These are phyloP conservation scores for Sinocyclocheilus anshuiensis DNA, from an alignment of 2,113 vertebrate genomes.

Conservation along the genomic window DNA sequence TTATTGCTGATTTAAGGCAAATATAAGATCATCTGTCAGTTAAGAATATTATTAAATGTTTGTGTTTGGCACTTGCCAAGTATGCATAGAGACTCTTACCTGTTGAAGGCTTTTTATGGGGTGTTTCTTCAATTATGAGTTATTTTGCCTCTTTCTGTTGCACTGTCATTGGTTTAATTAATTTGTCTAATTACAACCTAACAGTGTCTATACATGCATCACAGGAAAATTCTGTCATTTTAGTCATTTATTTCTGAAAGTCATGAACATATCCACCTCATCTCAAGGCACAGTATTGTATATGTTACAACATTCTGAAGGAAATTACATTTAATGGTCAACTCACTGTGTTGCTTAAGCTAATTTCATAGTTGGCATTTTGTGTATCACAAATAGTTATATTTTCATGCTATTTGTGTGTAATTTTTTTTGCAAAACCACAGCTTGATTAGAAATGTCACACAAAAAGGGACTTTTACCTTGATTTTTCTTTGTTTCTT, in stretches of 20 bases:
- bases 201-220: neutral
- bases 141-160: neutral
- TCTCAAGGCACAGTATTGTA: neutral
- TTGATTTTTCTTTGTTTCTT: too few species aligned
- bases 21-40: neutral
- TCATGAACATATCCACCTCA: neutral
- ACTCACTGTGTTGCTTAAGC: neutral
- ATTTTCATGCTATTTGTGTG: neutral
- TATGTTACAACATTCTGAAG: neutral
- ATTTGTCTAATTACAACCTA: neutral
- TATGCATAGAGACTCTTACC: too few species aligned
- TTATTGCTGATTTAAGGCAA: neutral
- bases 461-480: neutral
- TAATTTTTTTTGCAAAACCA: neutral
- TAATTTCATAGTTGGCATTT: neutral
- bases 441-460: neutral
- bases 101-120: neutral
- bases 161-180: neutral
- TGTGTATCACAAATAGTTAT: neutral
- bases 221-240: neutral
- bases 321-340: neutral
- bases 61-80: neutral
- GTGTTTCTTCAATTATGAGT: neutral
- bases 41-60: neutral
- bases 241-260: neutral